phyloP scores from a whole-genome alignment of 64 coral and sea anemone species.

The Pachyseris speciosa region DNA sequence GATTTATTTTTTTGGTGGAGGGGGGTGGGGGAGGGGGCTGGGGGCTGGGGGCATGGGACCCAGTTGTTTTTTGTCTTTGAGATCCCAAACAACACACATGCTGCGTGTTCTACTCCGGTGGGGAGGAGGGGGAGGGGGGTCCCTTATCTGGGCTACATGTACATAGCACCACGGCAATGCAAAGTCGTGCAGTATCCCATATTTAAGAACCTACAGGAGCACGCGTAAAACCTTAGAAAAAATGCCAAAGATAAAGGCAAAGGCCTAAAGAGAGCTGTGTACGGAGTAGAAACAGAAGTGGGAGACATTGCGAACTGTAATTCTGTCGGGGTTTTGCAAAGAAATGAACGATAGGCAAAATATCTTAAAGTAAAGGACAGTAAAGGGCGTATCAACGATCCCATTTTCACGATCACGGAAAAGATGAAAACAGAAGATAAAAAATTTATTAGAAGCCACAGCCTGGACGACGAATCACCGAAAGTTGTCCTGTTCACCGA shows the following conservation, averaged over 20 bases:
- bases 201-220: conserved; percentile 27
- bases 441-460: conserved; percentile 26
- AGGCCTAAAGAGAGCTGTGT: conserved; percentile 10
- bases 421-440: conserved; percentile 31
- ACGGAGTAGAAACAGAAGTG: conserved; percentile 13
- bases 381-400: background rate
- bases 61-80: too few relatives aligned
- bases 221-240: background rate
- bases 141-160: too few relatives aligned
- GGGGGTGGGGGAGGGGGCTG: too few relatives aligned
- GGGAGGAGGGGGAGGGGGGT: too few relatives aligned
- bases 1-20: too few relatives aligned
- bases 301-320: conserved; percentile 29
- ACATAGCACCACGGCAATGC: too few relatives aligned
- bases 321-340: conserved; percentile 1
- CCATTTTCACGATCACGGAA: conserved; percentile 17
- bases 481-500: conserved; percentile 50
- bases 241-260: background rate
- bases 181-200: too few relatives aligned
- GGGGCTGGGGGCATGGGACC: too few relatives aligned
- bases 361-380: conserved; percentile 18
- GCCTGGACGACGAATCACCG: conserved; percentile 22
- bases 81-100: too few relatives aligned
- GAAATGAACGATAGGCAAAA: conserved; percentile 16
- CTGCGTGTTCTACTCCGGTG: too few relatives aligned